Conservation (phyloP, 2,888 invertebrate genomes). For the Argyresthia goedartella region DNA sequence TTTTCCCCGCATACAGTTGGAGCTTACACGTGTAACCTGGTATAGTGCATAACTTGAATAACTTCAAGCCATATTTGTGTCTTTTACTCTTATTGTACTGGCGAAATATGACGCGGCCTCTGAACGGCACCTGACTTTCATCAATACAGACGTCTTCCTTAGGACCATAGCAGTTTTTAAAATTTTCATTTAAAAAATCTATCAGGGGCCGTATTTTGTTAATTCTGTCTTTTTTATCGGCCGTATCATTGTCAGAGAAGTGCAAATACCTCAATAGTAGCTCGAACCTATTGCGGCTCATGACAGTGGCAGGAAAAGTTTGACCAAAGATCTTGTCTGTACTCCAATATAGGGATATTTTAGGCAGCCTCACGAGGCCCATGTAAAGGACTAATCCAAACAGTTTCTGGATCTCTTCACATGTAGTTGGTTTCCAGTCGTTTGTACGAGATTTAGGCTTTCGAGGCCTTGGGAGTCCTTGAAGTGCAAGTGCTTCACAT, state of each 20-base stretch:
- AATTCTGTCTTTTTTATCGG: conserved; percentile 7
- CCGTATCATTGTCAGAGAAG: conserved; percentile 10
- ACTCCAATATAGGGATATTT: conserved; percentile 16
- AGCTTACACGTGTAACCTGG: conserved; percentile 22
- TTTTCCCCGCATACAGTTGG: conserved; percentile 21
- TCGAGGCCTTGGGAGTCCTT: background rate
- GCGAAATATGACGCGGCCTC: conserved; percentile 12
- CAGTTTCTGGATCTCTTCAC: conserved; percentile 13
- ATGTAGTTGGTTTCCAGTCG: conserved; percentile 1
- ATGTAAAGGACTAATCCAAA: conserved; percentile 17
- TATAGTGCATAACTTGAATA: conserved; percentile 15
- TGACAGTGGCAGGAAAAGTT: conserved; percentile 13
- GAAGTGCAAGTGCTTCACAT: no score
- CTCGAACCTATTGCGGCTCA: conserved; percentile 16
- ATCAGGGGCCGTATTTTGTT: conserved; percentile 7
- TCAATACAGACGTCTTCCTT: conserved; percentile 8
- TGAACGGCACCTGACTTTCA: conserved; percentile 6
- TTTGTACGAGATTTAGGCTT: background rate
- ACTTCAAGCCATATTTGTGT: conserved; percentile 14
- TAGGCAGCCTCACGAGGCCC: conserved; percentile 18
- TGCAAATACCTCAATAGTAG: conserved; percentile 11
- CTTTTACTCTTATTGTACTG: conserved; percentile 14
- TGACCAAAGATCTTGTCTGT: conserved; percentile 14
- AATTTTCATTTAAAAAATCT: background rate
- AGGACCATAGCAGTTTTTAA: background rate